Percentiles rank a stretch among this genome's conserved stretches.
Conservation (phyloP, 2,113 vertebrate genomes). For the Propithecus coquereli region DNA sequence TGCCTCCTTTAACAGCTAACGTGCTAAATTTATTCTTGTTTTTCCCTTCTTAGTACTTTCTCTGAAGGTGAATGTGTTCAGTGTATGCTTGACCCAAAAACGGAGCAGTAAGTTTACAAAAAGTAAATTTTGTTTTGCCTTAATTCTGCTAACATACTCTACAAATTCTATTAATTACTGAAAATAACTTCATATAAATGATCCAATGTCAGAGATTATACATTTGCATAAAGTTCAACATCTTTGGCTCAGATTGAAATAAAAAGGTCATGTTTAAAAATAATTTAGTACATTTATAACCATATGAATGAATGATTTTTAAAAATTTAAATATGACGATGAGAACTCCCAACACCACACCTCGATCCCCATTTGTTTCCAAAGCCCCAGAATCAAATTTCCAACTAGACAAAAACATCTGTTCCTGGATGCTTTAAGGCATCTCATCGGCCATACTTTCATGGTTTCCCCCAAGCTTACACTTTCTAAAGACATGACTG, state of each 20-base stretch:
- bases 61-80: background rate
- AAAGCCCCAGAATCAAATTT: background rate
- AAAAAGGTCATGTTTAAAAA: background rate
- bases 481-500: background rate
- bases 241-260: background rate
- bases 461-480: background rate
- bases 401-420: background rate
- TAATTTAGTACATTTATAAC: background rate
- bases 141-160: background rate
- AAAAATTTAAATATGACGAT: background rate
- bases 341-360: background rate
- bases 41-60: background rate
- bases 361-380: background rate
- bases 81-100: background rate
- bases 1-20: background rate
- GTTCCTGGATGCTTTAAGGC: background rate
- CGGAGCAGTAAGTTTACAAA: background rate
- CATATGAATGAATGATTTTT: background rate
- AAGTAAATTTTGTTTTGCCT: background rate
- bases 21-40: background rate
- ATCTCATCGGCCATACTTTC: background rate
- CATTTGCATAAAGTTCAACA: background rate
- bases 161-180: background rate
- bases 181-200: slow-evolving; percentile 19
- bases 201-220: background rate